Conservation (phyloP, 2,888 invertebrate genomes). For the Drosophila tanythrix region DNA sequence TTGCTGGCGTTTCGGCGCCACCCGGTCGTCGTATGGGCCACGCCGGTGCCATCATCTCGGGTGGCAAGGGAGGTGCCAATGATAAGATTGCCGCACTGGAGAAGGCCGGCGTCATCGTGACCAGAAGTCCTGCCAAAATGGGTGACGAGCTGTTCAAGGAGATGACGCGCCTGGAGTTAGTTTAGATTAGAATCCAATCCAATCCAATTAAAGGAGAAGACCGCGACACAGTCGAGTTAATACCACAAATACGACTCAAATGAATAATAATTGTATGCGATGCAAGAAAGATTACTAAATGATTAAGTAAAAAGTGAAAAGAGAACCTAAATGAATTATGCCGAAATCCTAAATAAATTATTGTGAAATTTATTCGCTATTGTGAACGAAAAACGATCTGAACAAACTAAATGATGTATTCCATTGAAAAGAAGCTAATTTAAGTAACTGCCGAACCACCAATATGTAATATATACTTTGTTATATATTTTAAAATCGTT, state of each 20-base stretch:
- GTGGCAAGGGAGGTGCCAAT: constrained; percentile 98
- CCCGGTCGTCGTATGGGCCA: constrained; percentile 99
- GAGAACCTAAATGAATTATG: constrained; percentile 41
- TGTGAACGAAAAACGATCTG: constrained; percentile 26
- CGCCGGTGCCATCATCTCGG: constrained; percentile 99
- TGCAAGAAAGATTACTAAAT: constrained; percentile 50
- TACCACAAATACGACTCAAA: constrained; percentile 59
- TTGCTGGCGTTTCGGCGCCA: constrained; percentile 99
- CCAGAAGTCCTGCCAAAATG: constrained; percentile 97
- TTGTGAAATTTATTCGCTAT: constrained; percentile 57
- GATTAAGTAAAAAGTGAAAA: constrained; percentile 60
- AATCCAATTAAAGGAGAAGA: constrained; percentile 51
- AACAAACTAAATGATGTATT: constrained; percentile 47
- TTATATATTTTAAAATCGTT: constrained; percentile 30
- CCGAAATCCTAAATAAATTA: constrained; percentile 74
- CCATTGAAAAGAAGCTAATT: constrained; percentile 41
- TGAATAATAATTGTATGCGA: constrained; percentile 33
- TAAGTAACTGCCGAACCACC: constrained; percentile 72
- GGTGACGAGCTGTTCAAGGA: constrained; percentile 94
- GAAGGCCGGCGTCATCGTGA: constrained; percentile 97
- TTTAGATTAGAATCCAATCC: constrained; percentile 82
- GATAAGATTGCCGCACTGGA: constrained; percentile 98
- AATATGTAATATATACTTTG: constrained; percentile 25
- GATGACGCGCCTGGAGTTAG: constrained; percentile 92
- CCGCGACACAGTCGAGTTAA: constrained; percentile 39